Percentiles rank a stretch among this genome's conserved stretches.
Evolutionary conservation across 2,797 vertebrate species (phyloP).

Genomic region (Spinus olivaceus): DNA sequence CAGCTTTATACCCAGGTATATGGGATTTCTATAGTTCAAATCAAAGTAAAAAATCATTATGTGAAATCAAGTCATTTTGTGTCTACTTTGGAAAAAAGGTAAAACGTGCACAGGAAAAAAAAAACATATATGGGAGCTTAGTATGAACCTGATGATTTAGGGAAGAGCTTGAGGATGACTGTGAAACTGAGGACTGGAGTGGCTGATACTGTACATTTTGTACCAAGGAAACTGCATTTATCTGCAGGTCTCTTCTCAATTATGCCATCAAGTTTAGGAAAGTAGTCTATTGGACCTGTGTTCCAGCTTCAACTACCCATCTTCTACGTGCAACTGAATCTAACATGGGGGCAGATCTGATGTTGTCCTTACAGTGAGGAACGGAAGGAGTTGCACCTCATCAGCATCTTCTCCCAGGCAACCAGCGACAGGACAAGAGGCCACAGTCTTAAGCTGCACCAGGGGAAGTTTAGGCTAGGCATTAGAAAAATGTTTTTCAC

Average conservation of each 20-base stretch:
- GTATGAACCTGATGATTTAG: background rate
- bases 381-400: background rate
- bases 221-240: background rate
- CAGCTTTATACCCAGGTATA: background rate
- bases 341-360: fast-evolving
- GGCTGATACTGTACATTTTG: background rate
- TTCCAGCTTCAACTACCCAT: background rate
- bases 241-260: background rate
- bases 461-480: background rate
- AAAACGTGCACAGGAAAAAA: background rate
- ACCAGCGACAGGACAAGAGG: fast-evolving
- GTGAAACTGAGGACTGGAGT: background rate
- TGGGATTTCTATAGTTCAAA: background rate
- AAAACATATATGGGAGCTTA: background rate
- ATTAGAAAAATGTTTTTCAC: background rate
- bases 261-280: background rate
- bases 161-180: background rate
- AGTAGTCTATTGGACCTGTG: background rate
- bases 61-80: background rate
- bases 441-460: background rate
- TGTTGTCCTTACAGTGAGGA: background rate
- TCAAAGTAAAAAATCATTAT: background rate
- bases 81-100: background rate
- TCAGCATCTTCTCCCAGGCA: background rate
- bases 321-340: background rate